Base-by-base conservation (phyloP, 1,140 invertebrate genomes). In the Leptonema lineaticorne region DNA sequence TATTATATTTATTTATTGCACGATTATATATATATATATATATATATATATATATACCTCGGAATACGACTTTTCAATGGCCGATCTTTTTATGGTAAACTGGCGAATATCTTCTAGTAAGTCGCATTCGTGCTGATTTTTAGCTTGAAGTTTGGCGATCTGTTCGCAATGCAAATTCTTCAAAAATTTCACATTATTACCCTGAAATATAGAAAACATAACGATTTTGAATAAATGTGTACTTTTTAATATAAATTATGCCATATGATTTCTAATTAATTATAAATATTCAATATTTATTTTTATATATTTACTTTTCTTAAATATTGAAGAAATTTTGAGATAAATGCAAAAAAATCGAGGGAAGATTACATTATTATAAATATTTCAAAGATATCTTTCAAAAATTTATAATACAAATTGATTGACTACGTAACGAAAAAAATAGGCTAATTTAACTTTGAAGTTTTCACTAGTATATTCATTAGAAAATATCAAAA, bases 121-220 rank as follows among this genome's bases (percentile, higher is more conserved):
- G 78, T 97, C 95, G 81, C 92, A 95, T 78, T 98, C 95, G 83
- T 97, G 94, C 79, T 97, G 95, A 80, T 97, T 96, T 81, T 98
- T 98, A 26, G 91, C 85, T 78, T 95, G 90, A 71, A 97, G 85
- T 82, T 96, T 96, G 5, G 92, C 87, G 57, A 95, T 85, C 81
- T 98, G 95, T 81, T 98, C 95, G 60, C 89, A 86, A 78, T 97
- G 95, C 56, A 96, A 85, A 82, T 93, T 93, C 84, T 94, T 94
- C 68, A 95, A 85, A 84, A 91, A 95, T 82, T 92, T 95, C 74
- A 89, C 87, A 81, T 90, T 91, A 81, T 93, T 92, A 77, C 93
- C 91, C 93, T 95, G 79, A 16, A 48, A 57, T 14, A 11, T 4
- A n/a, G n/a, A n/a, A n/a, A n/a, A 8, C 30, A 14, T 37, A 37